These are phyloP conservation scores for Odontamblyopus rebecca DNA, from an alignment of 2,797 vertebrate genomes.

Conservation along the genomic window DNA sequence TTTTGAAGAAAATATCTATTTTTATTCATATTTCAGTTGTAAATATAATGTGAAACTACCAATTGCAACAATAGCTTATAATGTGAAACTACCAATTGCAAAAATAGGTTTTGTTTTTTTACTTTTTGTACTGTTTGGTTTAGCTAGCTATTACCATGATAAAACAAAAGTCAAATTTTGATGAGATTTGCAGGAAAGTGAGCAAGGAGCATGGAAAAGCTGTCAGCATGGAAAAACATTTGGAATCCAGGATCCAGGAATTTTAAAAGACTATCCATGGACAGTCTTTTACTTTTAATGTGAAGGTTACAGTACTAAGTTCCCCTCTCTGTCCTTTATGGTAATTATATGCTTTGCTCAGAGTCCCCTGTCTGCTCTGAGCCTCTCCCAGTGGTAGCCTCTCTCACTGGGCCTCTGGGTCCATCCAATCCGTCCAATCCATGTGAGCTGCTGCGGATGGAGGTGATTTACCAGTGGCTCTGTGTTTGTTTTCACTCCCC, in stretches of 20 bases:
- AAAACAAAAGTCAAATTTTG: neutral
- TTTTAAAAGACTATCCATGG: neutral
- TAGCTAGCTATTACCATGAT: neutral
- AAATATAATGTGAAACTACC: too few relatives aligned
- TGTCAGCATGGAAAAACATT: neutral
- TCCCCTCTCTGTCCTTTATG: slow-evolving; percentile 10
- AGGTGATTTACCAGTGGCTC: slow-evolving; percentile 70
- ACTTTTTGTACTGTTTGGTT: neutral
- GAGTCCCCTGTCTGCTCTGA: slow-evolving; percentile 8
- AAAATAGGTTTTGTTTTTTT: too few relatives aligned
- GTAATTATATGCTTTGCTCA: slow-evolving; percentile 13
- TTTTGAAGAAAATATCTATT: too few relatives aligned
- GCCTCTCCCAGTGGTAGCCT: slow-evolving; percentile 21
- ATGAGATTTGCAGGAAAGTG: neutral
- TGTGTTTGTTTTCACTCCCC: slow-evolving; percentile 68
- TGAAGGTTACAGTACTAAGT: slow-evolving; percentile 12
- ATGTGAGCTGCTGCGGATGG: slow-evolving; percentile 61
- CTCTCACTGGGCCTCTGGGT: slow-evolving; percentile 57
- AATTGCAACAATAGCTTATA: too few relatives aligned
- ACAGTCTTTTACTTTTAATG: slow-evolving; percentile 9
- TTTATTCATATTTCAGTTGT: too few relatives aligned
- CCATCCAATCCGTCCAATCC: slow-evolving; percentile 58
- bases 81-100: too few relatives aligned
- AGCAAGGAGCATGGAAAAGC: neutral
- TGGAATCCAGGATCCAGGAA: neutral